Evolutionary conservation across 2,113 vertebrate species (phyloP), one percentile per base, ranked within the genome.

Genomic region (Rhinichthys klamathensis): DNA sequence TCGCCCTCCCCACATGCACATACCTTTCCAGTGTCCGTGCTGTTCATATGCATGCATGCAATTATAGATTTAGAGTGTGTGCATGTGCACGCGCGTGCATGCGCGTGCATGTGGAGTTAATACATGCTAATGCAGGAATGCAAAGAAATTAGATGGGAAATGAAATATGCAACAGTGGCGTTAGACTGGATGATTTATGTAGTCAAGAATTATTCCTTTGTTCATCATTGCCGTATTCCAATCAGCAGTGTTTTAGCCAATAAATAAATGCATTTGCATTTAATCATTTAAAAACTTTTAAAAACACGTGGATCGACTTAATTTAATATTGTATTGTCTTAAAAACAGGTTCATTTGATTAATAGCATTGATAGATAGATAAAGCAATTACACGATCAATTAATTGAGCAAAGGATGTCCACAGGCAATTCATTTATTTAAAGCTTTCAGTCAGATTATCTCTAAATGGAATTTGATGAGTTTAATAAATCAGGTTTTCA

Each of bases 1-100:
- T 89, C 89, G 89, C 84, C 87, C 92, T 88, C 92, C 88, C 93
- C 92, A 91, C 92, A 88, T 91, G 92, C 91, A 91, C 93, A 91
- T 94, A 90, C 92, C 92, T 92, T 92, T 70, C 87, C 90, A 91
- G 90, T 72, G 32, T 86, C 89, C 90, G 90, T 41, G 80, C 65
- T 35, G 67, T 3, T 73, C 21, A 35, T 35, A 32, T 70, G 67
- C 80, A 83, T 83, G 49, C 21, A 83, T 58, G 49, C 49, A 27
- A 58, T 41, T 54, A 38, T 56, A 49, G 63, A 70, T 82, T 82
- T 67, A 49, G 6, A 30, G 58, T 27, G n/a, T 38, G 5, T 6
- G 35, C n/a, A n/a, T 32, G 30, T 32, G 30, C 3, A 35, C 15
- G 41, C 6, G 60, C 1, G 75, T 23, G 30, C 23, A 32, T 3